These are phyloP conservation scores for Percopsis transmontana DNA, from an alignment of 2,113 vertebrate species.

Conservation along the genomic window DNA sequence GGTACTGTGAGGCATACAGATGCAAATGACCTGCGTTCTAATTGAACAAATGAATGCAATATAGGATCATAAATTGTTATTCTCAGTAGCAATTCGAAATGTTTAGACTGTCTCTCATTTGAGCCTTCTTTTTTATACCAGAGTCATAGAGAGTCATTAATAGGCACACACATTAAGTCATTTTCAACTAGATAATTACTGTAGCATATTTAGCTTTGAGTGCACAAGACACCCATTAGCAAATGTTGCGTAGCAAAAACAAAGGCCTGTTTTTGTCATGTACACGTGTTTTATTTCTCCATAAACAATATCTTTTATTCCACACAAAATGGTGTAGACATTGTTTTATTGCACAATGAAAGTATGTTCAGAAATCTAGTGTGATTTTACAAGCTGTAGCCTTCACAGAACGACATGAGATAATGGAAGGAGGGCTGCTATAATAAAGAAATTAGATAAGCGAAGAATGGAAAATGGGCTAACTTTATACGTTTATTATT, in stretches of 20 bases:
- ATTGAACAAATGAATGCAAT: background rate
- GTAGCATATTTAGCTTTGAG: background rate
- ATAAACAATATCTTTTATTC: background rate
- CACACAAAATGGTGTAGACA: background rate
- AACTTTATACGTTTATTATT: conserved; percentile 29
- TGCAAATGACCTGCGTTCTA: background rate
- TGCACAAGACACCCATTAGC: background rate
- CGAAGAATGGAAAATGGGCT: conserved; percentile 15
- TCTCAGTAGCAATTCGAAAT: too few relatives aligned
- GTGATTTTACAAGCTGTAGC: conserved; percentile 5
- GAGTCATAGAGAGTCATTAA: too few relatives aligned
- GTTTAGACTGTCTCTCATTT: too few relatives aligned
- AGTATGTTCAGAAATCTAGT: background rate
- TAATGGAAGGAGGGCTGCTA: conserved; percentile 19
- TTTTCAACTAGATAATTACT: background rate
- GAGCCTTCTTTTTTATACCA: background rate
- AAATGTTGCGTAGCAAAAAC: background rate
- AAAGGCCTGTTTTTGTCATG: too few relatives aligned
- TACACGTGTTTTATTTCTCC: too few relatives aligned
- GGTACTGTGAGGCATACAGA: conserved; percentile 53
- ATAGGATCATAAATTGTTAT: background rate
- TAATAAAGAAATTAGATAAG: conserved; percentile 27
- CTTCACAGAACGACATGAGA: background rate
- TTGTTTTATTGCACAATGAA: background rate
- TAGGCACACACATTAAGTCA: background rate